These are phyloP conservation scores for Zaprionus bogoriensis DNA, from an alignment of 2,888 invertebrate species.

Conservation along the genomic window DNA sequence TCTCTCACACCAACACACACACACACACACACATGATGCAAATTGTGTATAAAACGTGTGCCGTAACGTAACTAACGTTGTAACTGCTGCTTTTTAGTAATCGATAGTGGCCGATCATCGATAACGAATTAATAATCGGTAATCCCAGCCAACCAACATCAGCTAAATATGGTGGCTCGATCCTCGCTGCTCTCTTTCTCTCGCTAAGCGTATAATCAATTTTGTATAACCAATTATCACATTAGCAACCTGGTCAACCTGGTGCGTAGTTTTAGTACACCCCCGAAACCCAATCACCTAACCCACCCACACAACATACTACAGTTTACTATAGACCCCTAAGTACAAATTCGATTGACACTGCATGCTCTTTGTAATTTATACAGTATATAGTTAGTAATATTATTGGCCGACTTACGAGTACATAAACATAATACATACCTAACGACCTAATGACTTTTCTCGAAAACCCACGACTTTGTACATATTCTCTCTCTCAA, in stretches of 20 bases:
- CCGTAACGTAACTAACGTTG: conserved; percentile 50
- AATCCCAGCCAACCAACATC: conserved; percentile 17
- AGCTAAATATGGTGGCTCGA: conserved; percentile 9
- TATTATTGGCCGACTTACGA: conserved; percentile 51
- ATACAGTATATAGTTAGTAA: conserved; percentile 2
- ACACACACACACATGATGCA: conserved; percentile 17
- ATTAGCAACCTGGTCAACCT: conserved; percentile 31
- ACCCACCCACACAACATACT: conserved; percentile 4
- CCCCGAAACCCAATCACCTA: neutral
- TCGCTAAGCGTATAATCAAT: conserved; percentile 52
- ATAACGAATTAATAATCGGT: conserved; percentile 22
- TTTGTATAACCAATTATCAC: conserved; percentile 56
- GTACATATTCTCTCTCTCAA: conserved; percentile 47
- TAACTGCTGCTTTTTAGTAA: conserved; percentile 66
- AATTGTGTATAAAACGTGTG: conserved; percentile 36
- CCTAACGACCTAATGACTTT: conserved; percentile 57
- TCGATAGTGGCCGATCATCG: conserved; percentile 15
- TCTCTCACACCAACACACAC: conserved; percentile 5
- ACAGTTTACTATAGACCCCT: neutral
- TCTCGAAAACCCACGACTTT: conserved; percentile 42
- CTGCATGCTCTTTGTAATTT: conserved; percentile 30
- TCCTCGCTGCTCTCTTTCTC: conserved; percentile 42
- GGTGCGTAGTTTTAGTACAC: conserved; percentile 67
- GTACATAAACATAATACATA: conserved; percentile 45
- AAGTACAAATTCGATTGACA: conserved; percentile 3